A percentile compares a stretch with the other conserved stretches of the same genome.
Conservation (phyloP, 2,113 vertebrate genomes). For the Nannospalax galili region DNA sequence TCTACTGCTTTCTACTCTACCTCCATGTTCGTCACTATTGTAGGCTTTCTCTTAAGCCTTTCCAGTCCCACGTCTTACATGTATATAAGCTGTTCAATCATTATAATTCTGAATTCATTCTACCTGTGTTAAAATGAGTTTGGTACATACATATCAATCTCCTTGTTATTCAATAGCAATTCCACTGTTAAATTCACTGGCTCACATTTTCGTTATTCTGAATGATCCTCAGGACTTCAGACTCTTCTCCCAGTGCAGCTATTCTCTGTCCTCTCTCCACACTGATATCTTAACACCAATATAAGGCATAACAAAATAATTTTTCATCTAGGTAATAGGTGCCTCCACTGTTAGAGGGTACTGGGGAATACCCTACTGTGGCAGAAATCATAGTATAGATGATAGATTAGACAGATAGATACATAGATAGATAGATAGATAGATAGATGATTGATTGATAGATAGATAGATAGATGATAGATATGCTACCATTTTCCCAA, state of each 20-base stretch:
- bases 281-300: background rate
- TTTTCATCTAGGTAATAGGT: background rate
- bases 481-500: background rate
- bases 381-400: background rate
- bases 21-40: too few relatives aligned
- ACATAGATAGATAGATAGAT: too few relatives aligned
- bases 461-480: background rate
- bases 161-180: background rate
- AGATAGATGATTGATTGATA: too few relatives aligned
- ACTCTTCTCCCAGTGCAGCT: background rate
- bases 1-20: too few relatives aligned
- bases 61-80: background rate
- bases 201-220: slow-evolving; percentile 1
- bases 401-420: too few relatives aligned
- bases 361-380: background rate
- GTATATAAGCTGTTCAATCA: background rate
- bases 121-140: background rate
- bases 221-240: background rate
- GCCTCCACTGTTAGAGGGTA: background rate
- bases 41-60: background rate
- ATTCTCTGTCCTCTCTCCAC: background rate
- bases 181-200: background rate
- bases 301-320: background rate
- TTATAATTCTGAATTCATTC: background rate
- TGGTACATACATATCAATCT: background rate